Conservation (phyloP, 2,888 invertebrate species). For the Brassicogethes aeneus region DNA sequence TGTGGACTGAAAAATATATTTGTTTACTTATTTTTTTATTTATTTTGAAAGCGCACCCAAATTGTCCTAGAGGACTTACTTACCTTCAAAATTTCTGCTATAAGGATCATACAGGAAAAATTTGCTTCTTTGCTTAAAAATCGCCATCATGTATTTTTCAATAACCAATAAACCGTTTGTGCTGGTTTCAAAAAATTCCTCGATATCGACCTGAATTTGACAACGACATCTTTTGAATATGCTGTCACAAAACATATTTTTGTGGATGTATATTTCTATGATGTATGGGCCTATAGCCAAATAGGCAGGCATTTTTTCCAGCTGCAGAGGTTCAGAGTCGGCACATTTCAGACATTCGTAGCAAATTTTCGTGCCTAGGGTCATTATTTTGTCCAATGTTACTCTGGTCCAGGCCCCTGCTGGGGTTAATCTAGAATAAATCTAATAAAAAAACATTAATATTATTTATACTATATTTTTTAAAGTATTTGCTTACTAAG, state of each 20-base stretch:
- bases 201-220: constrained; percentile 43
- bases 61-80: neutral
- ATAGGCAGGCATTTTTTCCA: constrained; percentile 49
- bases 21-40: too few species aligned
- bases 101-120: constrained; percentile 59
- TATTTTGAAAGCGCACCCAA: too few species aligned
- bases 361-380: constrained; percentile 51
- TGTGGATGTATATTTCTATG: constrained; percentile 50
- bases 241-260: constrained; percentile 43
- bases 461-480: too few species aligned
- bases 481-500: constrained; percentile 34
- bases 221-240: constrained; percentile 44
- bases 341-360: constrained; percentile 44
- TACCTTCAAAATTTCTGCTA: constrained; percentile 40
- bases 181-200: constrained; percentile 47
- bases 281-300: constrained; percentile 49
- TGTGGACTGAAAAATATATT: too few species aligned
- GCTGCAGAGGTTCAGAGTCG: constrained; percentile 42
- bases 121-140: constrained; percentile 57
- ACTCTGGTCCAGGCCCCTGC: constrained; percentile 51
- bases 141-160: constrained; percentile 47
- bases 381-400: constrained; percentile 50
- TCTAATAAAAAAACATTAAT: constrained; percentile 16
- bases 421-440: constrained; percentile 57
- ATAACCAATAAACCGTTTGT: constrained; percentile 47